A percentile compares a stretch with the other conserved stretches of the same genome.
Evolutionary conservation across 2,797 vertebrate genomes (phyloP).

Genomic region (Podargus strigoides): DNA sequence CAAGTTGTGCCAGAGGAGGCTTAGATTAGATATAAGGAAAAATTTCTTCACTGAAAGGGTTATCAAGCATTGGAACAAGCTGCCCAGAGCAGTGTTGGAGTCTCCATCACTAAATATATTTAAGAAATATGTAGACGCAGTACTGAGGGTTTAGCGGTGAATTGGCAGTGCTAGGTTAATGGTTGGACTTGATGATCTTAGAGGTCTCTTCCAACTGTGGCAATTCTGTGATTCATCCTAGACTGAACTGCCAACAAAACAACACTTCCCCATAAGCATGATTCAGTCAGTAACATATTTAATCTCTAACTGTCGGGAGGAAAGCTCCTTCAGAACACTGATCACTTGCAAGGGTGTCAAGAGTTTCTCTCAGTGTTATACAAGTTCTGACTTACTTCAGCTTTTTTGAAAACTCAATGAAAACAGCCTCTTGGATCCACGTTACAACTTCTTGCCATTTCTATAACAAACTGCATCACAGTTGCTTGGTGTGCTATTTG

Average conservation of each 20-base stretch:
- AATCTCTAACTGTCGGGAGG: background rate
- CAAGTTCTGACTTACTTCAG: constrained; percentile 83
- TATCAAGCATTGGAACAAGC: too few relatives aligned
- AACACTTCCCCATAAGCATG: background rate
- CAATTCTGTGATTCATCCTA: too few relatives aligned
- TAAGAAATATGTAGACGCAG: too few relatives aligned
- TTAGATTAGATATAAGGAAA: too few relatives aligned
- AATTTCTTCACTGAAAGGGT: too few relatives aligned
- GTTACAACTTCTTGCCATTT: constrained; percentile 87
- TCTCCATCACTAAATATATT: too few relatives aligned
- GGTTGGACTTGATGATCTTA: too few relatives aligned
- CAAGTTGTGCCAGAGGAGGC: too few relatives aligned
- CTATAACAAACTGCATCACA: constrained; percentile 95
- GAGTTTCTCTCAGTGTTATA: background rate
- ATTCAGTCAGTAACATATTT: background rate
- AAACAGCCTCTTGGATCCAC: constrained; percentile 93
- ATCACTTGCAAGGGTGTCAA: background rate
- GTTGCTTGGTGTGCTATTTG: constrained; percentile 95
- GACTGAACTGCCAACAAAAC: background rate
- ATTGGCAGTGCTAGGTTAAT: too few relatives aligned
- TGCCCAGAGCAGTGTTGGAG: too few relatives aligned
- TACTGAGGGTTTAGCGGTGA: too few relatives aligned
- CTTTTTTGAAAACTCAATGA: constrained; percentile 93
- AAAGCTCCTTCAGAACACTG: background rate
- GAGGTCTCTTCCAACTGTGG: too few relatives aligned